Conservation (phyloP, 2,797 vertebrate genomes). For the Pangasius mekongensis region DNA sequence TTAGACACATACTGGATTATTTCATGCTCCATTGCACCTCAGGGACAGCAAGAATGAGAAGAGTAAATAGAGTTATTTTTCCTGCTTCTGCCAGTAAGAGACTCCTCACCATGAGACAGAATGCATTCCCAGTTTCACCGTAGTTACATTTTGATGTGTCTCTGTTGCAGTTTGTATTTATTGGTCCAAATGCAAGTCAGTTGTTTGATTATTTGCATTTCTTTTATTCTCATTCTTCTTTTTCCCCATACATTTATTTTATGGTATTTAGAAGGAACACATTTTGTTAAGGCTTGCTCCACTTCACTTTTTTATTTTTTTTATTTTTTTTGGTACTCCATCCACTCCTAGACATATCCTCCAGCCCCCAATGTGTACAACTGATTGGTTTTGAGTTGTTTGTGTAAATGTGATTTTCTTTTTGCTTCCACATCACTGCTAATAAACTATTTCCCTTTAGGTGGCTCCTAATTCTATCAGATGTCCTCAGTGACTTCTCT, state of each 20-base stretch:
- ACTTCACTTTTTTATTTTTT: background rate
- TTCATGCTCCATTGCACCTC: constrained; percentile 48
- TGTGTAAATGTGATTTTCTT: constrained; percentile 32
- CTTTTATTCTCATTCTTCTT: background rate
- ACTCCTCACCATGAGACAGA: constrained; percentile 46
- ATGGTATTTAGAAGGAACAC: background rate
- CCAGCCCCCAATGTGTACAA: background rate
- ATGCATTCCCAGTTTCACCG: constrained; percentile 22
- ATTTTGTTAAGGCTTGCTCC: constrained; percentile 25
- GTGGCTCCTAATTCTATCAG: constrained; percentile 7
- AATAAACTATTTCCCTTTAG: constrained; percentile 30
- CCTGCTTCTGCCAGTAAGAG: constrained; percentile 39
- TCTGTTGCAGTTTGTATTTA: background rate
- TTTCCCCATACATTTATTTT: background rate
- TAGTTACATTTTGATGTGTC: background rate
- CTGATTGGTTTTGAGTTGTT: constrained; percentile 41
- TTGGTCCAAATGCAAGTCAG: background rate
- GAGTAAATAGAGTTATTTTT: constrained; percentile 66
- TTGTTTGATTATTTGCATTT: background rate
- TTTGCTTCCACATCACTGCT: constrained; percentile 33
- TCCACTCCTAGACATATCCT: background rate
- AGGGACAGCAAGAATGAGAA: constrained; percentile 60
- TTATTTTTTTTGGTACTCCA: background rate
- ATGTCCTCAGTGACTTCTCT: constrained; percentile 30
- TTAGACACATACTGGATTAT: constrained; percentile 58